These are phyloP conservation scores for Mesitornis unicolor DNA, from an alignment of 2,113 vertebrate genomes.

Conservation along the genomic window DNA sequence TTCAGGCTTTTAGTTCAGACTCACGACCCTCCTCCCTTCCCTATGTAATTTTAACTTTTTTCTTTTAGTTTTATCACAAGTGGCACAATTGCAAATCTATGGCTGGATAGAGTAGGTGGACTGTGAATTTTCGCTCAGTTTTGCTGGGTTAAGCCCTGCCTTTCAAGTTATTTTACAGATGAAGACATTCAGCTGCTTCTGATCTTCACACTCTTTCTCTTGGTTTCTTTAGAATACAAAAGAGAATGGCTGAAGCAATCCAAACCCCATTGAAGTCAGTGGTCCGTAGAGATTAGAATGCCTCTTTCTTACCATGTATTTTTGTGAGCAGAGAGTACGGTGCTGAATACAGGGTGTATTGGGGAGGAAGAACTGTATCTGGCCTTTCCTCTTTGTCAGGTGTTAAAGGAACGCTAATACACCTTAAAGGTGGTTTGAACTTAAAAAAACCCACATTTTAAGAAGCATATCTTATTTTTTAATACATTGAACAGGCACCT, in stretches of 20 bases:
- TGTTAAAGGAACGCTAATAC: background rate
- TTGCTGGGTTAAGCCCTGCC: constrained; percentile 30
- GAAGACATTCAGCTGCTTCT: constrained; percentile 19
- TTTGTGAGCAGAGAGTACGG: background rate
- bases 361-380: constrained; percentile 7
- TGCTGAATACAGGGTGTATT: background rate
- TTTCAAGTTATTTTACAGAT: constrained; percentile 53
- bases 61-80: background rate
- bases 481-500: background rate
- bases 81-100: background rate
- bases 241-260: constrained; percentile 13
- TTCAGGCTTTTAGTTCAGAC: background rate
- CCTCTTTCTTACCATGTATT: background rate
- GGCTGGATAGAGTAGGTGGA: constrained; percentile 35
- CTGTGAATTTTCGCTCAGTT: constrained; percentile 37
- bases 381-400: background rate
- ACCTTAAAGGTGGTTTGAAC: background rate
- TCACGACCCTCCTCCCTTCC: background rate
- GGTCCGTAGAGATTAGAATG: background rate
- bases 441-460: background rate
- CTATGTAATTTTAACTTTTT: constrained; percentile 6
- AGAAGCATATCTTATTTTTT: background rate
- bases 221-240: constrained; percentile 35
- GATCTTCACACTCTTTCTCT: background rate
- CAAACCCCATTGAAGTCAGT: constrained; percentile 14